phyloP scores from a whole-genome alignment of 37 sponge, comb jelly and placozoan genomes.

The Hormiphora californensis region DNA sequence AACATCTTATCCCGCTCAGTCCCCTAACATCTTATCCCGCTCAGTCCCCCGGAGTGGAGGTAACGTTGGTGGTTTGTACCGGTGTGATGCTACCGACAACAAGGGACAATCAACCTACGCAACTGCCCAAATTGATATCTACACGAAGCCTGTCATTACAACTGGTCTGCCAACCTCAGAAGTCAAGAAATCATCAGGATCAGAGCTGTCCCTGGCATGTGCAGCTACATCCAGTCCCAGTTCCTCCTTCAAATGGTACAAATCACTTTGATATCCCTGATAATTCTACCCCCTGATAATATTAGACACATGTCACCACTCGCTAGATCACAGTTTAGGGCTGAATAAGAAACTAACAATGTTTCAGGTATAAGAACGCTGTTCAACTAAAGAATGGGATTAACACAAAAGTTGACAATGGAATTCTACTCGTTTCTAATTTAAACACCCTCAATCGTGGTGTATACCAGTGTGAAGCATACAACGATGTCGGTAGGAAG shows the following conservation, averaged over 20 bases:
- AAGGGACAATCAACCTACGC: neutral
- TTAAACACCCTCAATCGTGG: neutral
- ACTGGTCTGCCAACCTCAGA: neutral
- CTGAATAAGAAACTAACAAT: no score
- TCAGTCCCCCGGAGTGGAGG: slow-evolving; percentile 36
- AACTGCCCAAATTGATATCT: neutral
- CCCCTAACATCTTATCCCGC: neutral
- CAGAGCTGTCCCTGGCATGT: neutral
- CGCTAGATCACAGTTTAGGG: no score
- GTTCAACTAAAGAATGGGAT: neutral
- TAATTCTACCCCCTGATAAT: no score
- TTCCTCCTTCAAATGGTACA: neutral
- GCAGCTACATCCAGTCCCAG: neutral
- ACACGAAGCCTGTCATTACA: neutral
- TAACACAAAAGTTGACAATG: neutral
- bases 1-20: neutral
- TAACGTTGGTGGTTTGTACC: neutral
- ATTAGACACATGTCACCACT: no score
- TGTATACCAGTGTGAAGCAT: slow-evolving; percentile 33
- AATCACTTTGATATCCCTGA: no score
- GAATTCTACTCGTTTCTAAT: neutral
- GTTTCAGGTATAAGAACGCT: no score
- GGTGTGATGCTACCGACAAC: neutral
- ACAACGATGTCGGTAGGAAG: neutral
- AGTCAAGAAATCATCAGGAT: slow-evolving; percentile 28